These are phyloP conservation scores for Achroia grisella DNA, from an alignment of 1,140 invertebrate species.

Conservation along the genomic window DNA sequence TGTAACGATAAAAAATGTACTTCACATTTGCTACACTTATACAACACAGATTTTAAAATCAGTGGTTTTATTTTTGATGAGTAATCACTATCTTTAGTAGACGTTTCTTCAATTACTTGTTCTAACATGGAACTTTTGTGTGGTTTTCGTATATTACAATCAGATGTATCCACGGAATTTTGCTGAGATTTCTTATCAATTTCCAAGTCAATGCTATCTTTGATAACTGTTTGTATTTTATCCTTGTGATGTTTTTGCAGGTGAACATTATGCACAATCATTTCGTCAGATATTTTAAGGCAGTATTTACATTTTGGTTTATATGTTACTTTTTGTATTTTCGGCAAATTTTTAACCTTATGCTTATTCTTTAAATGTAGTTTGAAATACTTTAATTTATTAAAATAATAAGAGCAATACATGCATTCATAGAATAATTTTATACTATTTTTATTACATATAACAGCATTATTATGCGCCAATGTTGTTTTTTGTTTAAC, in stretches of 20 bases:
- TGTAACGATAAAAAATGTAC: slow-evolving; percentile 35
- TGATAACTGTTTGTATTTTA: too few relatives aligned
- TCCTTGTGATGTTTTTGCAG: not conserved
- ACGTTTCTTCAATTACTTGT: not conserved
- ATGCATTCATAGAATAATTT: not conserved
- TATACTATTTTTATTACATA: too few relatives aligned
- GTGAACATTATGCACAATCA: not conserved
- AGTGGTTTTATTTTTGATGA: not conserved
- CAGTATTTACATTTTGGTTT: not conserved
- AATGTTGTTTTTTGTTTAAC: too few relatives aligned
- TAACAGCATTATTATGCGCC: too few relatives aligned
- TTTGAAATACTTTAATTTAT: not conserved
- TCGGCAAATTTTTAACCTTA: not conserved
- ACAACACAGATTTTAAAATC: slow-evolving; percentile 27
- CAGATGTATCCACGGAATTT: not conserved
- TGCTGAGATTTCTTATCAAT: not conserved
- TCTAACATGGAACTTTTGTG: too few relatives aligned
- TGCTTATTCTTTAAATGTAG: not conserved
- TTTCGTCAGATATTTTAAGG: not conserved
- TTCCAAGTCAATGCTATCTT: not conserved
- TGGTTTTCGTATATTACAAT: too few relatives aligned
- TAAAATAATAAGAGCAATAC: not conserved
- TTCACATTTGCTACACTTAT: slow-evolving; percentile 40
- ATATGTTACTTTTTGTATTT: not conserved
- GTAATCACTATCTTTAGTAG: not conserved